Evolutionary conservation across 2,797 vertebrate species (phyloP), one percentile per base, ranked within the genome.

Genomic region (Danio tinwini): DNA sequence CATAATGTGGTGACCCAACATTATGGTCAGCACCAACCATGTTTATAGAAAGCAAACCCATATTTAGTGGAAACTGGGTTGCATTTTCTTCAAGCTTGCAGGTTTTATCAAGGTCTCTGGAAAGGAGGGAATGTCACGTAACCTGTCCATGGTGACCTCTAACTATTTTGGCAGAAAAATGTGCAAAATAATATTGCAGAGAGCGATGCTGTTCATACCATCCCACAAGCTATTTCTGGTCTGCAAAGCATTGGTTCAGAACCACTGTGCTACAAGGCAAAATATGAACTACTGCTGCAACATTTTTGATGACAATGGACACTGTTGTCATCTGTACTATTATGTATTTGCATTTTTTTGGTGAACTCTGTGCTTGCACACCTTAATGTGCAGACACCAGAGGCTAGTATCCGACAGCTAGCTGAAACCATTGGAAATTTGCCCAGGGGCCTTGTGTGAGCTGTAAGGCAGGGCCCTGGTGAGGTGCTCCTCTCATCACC

Each of bases 401-500:
- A 50, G 55, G 29, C 65, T 61, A 12, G 45, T 70, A 37, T 62
- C 37, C 56, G 52, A 42, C 67, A 62, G 47, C 37, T 61, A 62
- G 37, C 9, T 61, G 42, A 49, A 61, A 53, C 10, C 64, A 49
- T 68, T 19, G 67, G 39, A 65, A 29, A 45, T 68, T 47, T 64
- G 63, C 71, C 70, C 49, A 70, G 75, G 62, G 81, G 75, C 65
- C 52, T 81, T 67, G 17, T 70, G 53, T 70, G 53, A 58, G 61
- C 72, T 16, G 10, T 6, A 52, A 50, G 52, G 42, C 50, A 42
- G 44, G 78, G 40, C 62, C 81, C 62, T 71, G 42, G 83, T 3
- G 61, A 86, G 86, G 82, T 56, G 21, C 64, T 80, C 73, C 81
- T 84, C 87, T 89, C 62, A 88, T 88, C 85, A 87, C 83, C 70